phyloP scores from a whole-genome alignment of 1,140 invertebrate genomes.

The Parapsyche elsis region DNA sequence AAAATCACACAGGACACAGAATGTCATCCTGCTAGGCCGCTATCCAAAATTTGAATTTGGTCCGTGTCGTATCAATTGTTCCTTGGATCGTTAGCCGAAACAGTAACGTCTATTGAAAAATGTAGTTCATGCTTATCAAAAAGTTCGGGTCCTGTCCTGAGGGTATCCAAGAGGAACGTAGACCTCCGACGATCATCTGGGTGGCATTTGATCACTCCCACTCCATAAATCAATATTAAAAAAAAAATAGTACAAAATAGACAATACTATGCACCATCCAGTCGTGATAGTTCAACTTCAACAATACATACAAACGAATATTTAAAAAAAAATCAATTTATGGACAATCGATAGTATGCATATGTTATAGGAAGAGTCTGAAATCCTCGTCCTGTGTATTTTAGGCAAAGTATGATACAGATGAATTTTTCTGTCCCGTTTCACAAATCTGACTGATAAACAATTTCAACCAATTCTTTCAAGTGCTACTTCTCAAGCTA shows the following conservation, averaged over 20 bases:
- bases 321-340: neutral
- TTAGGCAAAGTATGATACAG: too few relatives aligned
- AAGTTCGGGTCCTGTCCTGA: slow-evolving; percentile 24
- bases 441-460: too few relatives aligned
- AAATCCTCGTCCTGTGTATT: too few relatives aligned
- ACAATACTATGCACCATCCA: neutral
- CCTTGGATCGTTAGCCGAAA: slow-evolving; percentile 18
- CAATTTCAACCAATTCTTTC: too few relatives aligned
- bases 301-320: neutral
- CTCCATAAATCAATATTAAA: slow-evolving; percentile 39
- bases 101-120: slow-evolving; percentile 44
- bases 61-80: slow-evolving; percentile 33
- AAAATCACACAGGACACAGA: too few relatives aligned
- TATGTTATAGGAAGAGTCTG: too few relatives aligned
- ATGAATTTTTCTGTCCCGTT: too few relatives aligned
- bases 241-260: slow-evolving; percentile 13
- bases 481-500: too few relatives aligned
- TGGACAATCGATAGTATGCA: neutral
- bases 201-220: slow-evolving; percentile 42
- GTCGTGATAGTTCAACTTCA: neutral
- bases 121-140: slow-evolving; percentile 43
- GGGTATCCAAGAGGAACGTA: slow-evolving; percentile 1
- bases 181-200: slow-evolving; percentile 37
- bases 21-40: too few relatives aligned
- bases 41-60: neutral